phyloP scores from a whole-genome alignment of 2,113 vertebrate genomes.

The Gorsachius goisagi region DNA sequence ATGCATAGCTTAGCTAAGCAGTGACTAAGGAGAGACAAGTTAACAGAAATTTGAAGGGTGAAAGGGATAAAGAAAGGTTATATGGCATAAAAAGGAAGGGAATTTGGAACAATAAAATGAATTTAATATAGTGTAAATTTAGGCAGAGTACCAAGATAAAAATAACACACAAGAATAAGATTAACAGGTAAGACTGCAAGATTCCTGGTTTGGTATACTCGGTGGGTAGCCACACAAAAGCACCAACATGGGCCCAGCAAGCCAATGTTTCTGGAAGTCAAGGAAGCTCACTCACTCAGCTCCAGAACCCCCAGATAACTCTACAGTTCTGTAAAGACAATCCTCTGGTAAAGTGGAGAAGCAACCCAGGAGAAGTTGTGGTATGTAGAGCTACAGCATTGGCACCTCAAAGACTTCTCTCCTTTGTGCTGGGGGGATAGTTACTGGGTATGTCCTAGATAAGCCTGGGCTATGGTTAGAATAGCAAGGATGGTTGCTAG shows the following conservation, averaged over 20 bases:
- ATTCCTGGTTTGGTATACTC: background rate
- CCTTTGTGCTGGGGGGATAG: accelerated
- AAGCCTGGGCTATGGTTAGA: background rate
- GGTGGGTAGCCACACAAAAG: background rate
- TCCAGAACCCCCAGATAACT: background rate
- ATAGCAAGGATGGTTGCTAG: background rate
- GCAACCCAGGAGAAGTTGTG: background rate
- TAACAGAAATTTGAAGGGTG: background rate
- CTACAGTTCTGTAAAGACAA: background rate
- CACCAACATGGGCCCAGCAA: background rate
- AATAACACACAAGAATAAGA: background rate
- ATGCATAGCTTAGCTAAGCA: slow-evolving; percentile 43
- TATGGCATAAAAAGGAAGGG: background rate
- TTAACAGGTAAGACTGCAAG: background rate
- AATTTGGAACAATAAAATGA: background rate
- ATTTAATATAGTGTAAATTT: background rate
- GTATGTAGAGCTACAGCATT: background rate
- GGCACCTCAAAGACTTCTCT: background rate
- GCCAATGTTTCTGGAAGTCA: background rate
- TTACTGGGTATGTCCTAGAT: background rate
- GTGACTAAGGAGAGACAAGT: slow-evolving; percentile 17
- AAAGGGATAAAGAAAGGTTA: background rate
- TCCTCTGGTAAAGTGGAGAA: background rate
- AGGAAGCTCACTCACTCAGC: background rate
- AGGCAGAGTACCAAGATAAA: background rate